Percentiles rank a stretch among this genome's conserved stretches.
Evolutionary conservation across 2,797 vertebrate genomes (phyloP).

Genomic region (Phrynocephalus forsythii): DNA sequence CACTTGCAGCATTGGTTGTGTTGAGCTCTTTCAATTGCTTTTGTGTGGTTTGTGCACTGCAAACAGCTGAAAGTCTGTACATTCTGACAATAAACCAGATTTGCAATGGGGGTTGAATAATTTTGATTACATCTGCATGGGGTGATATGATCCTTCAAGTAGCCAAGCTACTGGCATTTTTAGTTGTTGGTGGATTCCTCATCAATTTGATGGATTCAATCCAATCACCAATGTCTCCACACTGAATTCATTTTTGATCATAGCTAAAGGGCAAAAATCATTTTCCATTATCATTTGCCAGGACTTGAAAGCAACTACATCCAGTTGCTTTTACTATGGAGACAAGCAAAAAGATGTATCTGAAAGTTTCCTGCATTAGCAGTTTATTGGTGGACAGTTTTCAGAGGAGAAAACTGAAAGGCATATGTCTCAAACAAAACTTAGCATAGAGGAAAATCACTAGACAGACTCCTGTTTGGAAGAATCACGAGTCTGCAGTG

Average conservation of each 20-base stretch:
- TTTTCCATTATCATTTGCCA: neutral
- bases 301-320: neutral
- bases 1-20: too few relatives aligned
- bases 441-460: slow-evolving; percentile 54
- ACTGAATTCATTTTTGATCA: neutral
- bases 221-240: too few relatives aligned
- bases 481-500: slow-evolving; percentile 31
- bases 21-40: too few relatives aligned
- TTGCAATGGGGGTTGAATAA: too few relatives aligned
- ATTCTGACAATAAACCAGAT: too few relatives aligned
- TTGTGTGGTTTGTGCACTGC: too few relatives aligned
- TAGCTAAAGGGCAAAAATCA: neutral
- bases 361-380: slow-evolving; percentile 28
- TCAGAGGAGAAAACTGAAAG: slow-evolving; percentile 54
- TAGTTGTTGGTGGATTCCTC: neutral
- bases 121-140: too few relatives aligned
- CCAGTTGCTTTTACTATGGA: neutral
- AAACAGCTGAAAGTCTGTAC: too few relatives aligned
- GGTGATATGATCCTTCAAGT: too few relatives aligned
- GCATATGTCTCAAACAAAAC: slow-evolving; percentile 32
- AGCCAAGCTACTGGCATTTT: neutral
- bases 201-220: neutral
- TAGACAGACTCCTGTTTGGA: slow-evolving; percentile 6
- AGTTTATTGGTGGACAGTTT: slow-evolving; percentile 61
- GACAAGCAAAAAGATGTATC: neutral